Base-by-base conservation (phyloP, 2,797 vertebrate species). In the Myiotriccus ornatus region DNA sequence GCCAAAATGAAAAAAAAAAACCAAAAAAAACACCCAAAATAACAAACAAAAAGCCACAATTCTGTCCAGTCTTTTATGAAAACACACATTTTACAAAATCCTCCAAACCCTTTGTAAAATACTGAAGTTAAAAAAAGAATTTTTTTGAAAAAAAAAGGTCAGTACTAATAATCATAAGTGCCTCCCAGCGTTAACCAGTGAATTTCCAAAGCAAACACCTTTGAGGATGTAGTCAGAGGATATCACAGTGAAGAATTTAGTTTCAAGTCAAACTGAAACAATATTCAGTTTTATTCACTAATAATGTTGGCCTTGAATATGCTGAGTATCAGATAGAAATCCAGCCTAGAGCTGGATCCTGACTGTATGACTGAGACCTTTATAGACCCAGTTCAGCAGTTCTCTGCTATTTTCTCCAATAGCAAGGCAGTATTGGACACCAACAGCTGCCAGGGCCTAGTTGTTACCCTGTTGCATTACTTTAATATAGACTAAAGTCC, bases 11-110 rank as follows among this genome's bases (percentile, higher is more conserved):
- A 27, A 34, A 32, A 49, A 39, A 28, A 3, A 0, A 22, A 4
- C 0, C 28, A 41, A 41, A n/a, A n/a, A n/a, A n/a, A n/a, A n/a
- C n/a, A n/a, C 18, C 8, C 19, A 55, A 13, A 9, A 24, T 39
- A 37, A 55, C 25, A 32, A 57, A 5, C 7, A 43, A 73, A 69
- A 2, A 21, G 32, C 50, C 15, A 64, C 8, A 44, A 7, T 65
- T 80, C 13, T 44, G 3, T 39, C 82, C 39, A 27, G 18, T 6
- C 15, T 76, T 75, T 57, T 43, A 47, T 32, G 71, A 65, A 71
- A 55, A 2, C 2, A 30, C 0, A 0, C 3, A 5, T n/a, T 67
- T 65, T 32, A 47, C 5, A 41, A 63, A 78, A 30, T 4, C 18
- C 2, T 57, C 4, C 12, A 34, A 39, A 14, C 13, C 0, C 20